Conservation (phyloP, 2,888 invertebrate species). For the Coenonympha arcania region DNA sequence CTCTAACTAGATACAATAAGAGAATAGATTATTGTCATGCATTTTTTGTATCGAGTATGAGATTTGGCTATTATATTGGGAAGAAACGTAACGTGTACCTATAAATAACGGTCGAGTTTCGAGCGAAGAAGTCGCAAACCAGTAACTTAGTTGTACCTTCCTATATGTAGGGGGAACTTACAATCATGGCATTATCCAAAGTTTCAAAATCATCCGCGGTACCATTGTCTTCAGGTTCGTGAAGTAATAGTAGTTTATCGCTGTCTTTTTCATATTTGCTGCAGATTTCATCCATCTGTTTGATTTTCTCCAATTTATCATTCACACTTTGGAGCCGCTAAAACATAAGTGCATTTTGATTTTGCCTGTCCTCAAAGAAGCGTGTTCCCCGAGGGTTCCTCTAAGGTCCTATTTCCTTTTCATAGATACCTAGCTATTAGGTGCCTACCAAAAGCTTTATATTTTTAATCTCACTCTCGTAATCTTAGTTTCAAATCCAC, state of each 20-base stretch:
- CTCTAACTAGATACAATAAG: too few species aligned
- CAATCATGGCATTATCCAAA: constrained; percentile 55
- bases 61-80: too few species aligned
- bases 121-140: background rate
- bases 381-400: too few species aligned
- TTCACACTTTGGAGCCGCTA: constrained; percentile 70
- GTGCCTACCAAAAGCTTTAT: too few species aligned
- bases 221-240: constrained; percentile 34
- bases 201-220: constrained; percentile 47
- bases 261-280: constrained; percentile 78
- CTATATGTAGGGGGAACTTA: constrained; percentile 42
- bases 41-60: too few species aligned
- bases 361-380: too few species aligned
- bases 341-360: too few species aligned
- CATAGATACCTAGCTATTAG: too few species aligned
- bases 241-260: constrained; percentile 53
- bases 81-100: background rate
- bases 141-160: background rate
- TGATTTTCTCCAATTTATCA: constrained; percentile 75
- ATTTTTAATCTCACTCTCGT: too few species aligned
- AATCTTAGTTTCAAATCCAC: too few species aligned
- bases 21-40: too few species aligned
- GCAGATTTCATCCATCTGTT: constrained; percentile 77
- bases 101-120: background rate
- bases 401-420: too few species aligned